phyloP scores from a whole-genome alignment of 1,140 invertebrate species.

The Rhysida immarginata region DNA sequence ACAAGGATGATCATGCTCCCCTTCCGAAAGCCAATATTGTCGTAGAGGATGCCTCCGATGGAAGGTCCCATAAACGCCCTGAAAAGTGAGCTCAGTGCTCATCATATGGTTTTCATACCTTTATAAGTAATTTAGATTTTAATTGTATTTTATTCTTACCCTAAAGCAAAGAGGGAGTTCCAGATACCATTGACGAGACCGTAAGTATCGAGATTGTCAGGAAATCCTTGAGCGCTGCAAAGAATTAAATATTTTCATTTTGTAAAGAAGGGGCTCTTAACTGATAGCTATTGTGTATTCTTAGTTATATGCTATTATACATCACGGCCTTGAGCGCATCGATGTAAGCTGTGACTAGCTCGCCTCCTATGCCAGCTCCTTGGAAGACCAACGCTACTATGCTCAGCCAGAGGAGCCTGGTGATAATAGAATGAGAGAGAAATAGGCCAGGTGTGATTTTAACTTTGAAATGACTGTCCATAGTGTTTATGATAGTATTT shows the following conservation, averaged over 20 bases:
- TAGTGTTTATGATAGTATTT: not conserved
- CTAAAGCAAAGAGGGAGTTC: slow-evolving; percentile 69
- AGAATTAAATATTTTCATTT: slow-evolving; percentile 4
- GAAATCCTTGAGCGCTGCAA: slow-evolving; percentile 48
- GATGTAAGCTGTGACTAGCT: slow-evolving; percentile 61
- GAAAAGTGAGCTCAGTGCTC: no score
- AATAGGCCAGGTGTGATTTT: not conserved
- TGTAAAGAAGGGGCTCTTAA: not conserved
- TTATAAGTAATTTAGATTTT: not conserved
- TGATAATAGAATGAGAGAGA: slow-evolving; percentile 14
- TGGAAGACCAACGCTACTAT: slow-evolving; percentile 54
- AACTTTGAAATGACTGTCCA: not conserved
- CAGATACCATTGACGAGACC: slow-evolving; percentile 67
- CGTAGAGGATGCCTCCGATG: no score
- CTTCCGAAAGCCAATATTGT: no score
- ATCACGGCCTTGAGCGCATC: slow-evolving; percentile 57
- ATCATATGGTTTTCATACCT: no score
- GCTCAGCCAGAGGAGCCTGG: slow-evolving; percentile 46
- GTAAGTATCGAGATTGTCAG: slow-evolving; percentile 64
- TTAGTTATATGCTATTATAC: slow-evolving; percentile 33
- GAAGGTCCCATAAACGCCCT: no score
- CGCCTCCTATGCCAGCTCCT: slow-evolving; percentile 61
- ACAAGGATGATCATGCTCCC: no score
- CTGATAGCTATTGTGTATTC: not conserved
- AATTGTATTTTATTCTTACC: slow-evolving; percentile 21